A percentile compares a stretch with the other conserved stretches of the same genome.
phyloP scores from a whole-genome alignment of 2,888 invertebrate genomes.

The Caenorhabditis drosophilae region DNA sequence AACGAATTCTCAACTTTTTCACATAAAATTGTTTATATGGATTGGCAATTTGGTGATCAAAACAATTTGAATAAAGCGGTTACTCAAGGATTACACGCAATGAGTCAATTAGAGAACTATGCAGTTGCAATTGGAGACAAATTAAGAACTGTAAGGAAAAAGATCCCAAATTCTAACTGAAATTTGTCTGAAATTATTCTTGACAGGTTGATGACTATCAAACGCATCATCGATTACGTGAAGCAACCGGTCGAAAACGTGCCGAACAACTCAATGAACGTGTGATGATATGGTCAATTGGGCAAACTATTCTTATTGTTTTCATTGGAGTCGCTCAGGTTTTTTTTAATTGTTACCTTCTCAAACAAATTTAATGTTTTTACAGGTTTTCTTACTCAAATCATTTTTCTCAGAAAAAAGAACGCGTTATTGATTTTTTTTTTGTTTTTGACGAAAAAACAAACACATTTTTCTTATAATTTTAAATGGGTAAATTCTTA shows the following conservation, averaged over 20 bases:
- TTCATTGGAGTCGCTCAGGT: slow-evolving; percentile 89
- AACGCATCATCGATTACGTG: slow-evolving; percentile 92
- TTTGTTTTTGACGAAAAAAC: not conserved
- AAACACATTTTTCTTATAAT: slow-evolving; percentile 10
- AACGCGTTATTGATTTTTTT: slow-evolving; percentile 36
- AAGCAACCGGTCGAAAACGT: slow-evolving; percentile 90
- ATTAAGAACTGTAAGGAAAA: slow-evolving; percentile 52
- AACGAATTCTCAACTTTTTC: slow-evolving; percentile 99
- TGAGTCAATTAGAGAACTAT: slow-evolving; percentile 59
- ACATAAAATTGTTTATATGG: slow-evolving; percentile 97
- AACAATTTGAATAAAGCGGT: slow-evolving; percentile 33
- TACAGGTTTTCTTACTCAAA: slow-evolving; percentile 57
- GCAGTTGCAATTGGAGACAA: slow-evolving; percentile 63
- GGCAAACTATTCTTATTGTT: slow-evolving; percentile 85
- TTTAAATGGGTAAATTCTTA: not conserved
- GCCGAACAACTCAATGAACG: slow-evolving; percentile 95
- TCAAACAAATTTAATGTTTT: too few species aligned
- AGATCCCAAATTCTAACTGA: not conserved
- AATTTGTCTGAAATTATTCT: not conserved
- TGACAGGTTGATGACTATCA: slow-evolving; percentile 90
- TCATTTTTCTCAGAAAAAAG: slow-evolving; percentile 68
- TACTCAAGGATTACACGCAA: slow-evolving; percentile 48
- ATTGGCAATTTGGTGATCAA: slow-evolving; percentile 77
- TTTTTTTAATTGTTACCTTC: too few species aligned
- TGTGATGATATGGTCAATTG: slow-evolving; percentile 89